Conservation (phyloP, 2,797 vertebrate species). For the Dendrocincla fuliginosa region DNA sequence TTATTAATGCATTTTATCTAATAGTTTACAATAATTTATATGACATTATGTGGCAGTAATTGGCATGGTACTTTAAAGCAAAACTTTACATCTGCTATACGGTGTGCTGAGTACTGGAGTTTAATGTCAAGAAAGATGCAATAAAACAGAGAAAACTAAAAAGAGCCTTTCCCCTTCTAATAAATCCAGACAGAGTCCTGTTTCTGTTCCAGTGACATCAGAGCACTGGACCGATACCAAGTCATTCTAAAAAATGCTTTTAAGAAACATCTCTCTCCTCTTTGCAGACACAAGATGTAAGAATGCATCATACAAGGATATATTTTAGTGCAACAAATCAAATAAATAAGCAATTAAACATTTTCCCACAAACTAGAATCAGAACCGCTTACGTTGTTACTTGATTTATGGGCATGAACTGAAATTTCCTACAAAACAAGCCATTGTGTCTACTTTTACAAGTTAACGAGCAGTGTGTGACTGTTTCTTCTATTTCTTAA, state of each 20-base stretch:
- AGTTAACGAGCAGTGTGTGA: constrained; percentile 30
- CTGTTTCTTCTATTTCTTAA: constrained; percentile 44
- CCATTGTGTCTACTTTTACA: constrained; percentile 47
- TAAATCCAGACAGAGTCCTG: constrained; percentile 41
- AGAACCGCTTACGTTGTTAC: not conserved
- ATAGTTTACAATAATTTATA: constrained; percentile 13
- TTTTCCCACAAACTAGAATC: constrained; percentile 26
- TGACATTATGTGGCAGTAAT: constrained; percentile 38
- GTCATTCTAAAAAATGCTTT: constrained; percentile 3
- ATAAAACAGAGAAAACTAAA: constrained; percentile 52
- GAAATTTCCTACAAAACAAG: constrained; percentile 49
- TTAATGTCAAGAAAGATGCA: constrained; percentile 54
- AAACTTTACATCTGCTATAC: constrained; percentile 41
- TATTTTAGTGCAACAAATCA: not conserved
- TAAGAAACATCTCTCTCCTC: not conserved
- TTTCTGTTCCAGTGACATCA: constrained; percentile 62
- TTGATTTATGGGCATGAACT: constrained; percentile 41
- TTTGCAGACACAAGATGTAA: not conserved
- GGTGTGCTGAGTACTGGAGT: not conserved
- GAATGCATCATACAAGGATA: not conserved
- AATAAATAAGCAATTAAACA: constrained; percentile 28
- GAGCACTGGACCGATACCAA: constrained; percentile 16
- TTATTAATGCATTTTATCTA: constrained; percentile 46
- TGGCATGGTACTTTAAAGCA: constrained; percentile 22
- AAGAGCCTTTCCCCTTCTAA: not conserved